Base-by-base conservation (phyloP, 2,888 invertebrate genomes). In the Philereme vetulata region DNA sequence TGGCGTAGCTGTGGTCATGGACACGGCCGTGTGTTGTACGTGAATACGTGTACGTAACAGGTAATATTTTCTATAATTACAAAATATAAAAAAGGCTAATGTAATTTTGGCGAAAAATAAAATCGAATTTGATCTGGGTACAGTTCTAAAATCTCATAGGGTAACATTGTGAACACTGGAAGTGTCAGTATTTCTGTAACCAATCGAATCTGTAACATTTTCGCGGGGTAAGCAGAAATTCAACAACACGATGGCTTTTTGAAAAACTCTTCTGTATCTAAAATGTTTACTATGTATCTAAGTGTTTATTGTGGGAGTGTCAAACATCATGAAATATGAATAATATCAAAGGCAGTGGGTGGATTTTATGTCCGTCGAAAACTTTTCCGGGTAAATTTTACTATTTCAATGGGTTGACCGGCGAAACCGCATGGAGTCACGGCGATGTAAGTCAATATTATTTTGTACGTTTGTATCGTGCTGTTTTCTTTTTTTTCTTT, bases 351-450 rank as follows among this genome's bases (percentile, higher is more conserved):
- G 72, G 60, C 51, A 72, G 66, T 65, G 81, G 76, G 54, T 90
- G 90, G 90, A 72, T 84, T 60, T 67, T 88, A 38, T 85, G 85
- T 62, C 82, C 80, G 1, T 88, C 88, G 0, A 87, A 84, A 74
- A 83, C 75, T 42, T 83, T 81, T 64, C 84, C 86, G 5, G 88
- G 86, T 4, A 85, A 86, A 72, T 83, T 76, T 64, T 90, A 88
- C 64, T 89, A 86, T 67, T 88, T 88, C 65, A 89, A 90, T 70
- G 78, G 83, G 10, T 8, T 65, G 4, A 88, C 68, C 58, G 88
- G 88, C 4, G 82, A 84, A 71, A 66, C 85, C 42, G 81, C 72
- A 10, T 90, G 90, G 90, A 73, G 75, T 68, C 55, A 79, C 5
- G 72, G 68, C 49, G 85, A 82, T 33, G 21, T 87, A 6, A 8